Evolutionary conservation across 2,113 vertebrate genomes (phyloP).

Genomic region (Merops nubicus): DNA sequence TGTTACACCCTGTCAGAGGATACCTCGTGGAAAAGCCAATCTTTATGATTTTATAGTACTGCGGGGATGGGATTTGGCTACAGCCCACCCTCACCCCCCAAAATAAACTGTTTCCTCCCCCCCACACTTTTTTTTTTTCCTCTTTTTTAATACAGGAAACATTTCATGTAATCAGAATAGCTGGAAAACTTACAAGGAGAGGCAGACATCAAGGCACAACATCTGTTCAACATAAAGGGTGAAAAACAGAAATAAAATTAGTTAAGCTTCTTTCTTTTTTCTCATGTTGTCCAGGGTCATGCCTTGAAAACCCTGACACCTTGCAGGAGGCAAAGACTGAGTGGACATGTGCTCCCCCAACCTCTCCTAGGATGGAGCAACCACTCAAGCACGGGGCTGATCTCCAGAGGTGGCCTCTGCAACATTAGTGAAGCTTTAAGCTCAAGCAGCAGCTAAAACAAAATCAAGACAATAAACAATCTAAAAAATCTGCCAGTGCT

Average conservation of each 20-base stretch:
- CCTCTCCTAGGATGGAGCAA: neutral
- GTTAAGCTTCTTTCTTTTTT: neutral
- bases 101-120: neutral
- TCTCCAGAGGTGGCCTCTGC: neutral
- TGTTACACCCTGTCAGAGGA: neutral
- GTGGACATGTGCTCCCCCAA: fast-evolving
- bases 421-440: neutral
- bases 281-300: neutral
- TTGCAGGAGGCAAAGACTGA: neutral
- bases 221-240: neutral
- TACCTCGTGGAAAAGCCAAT: neutral
- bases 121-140: too few relatives aligned
- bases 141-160: neutral
- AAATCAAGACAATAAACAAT: neutral
- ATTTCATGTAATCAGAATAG: neutral
- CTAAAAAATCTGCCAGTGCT: neutral
- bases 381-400: neutral
- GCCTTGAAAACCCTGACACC: neutral
- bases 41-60: neutral
- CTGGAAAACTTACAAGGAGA: neutral
- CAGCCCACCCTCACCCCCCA: too few relatives aligned
- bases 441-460: neutral
- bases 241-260: neutral
- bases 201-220: neutral
- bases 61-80: neutral